Conservation (phyloP, 2,797 vertebrate genomes). For the Cheirogaleus major region DNA sequence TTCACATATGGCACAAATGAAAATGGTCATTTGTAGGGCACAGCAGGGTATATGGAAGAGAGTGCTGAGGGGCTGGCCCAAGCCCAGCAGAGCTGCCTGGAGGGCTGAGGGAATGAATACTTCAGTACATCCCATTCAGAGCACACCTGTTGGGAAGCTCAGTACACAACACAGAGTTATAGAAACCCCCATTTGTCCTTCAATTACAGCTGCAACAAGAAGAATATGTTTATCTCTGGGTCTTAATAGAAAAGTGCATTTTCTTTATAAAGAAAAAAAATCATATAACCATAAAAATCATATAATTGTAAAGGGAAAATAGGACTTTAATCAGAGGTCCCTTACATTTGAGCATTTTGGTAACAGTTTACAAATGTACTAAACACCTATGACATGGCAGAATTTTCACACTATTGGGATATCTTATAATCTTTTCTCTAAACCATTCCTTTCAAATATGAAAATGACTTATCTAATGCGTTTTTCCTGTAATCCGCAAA, state of each 20-base stretch:
- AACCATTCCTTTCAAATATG: neutral
- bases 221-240: neutral
- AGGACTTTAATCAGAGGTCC: neutral
- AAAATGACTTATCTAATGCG: neutral
- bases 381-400: neutral
- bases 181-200: neutral
- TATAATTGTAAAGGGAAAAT: neutral
- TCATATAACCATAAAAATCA: neutral
- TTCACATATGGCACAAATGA: neutral
- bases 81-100: neutral
- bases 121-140: neutral
- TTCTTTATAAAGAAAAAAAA: neutral
- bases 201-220: neutral
- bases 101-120: too few species aligned
- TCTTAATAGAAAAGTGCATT: neutral
- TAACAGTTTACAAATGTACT: too few species aligned
- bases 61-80: neutral
- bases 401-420: neutral
- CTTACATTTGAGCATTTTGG: neutral
- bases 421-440: neutral
- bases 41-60: neutral
- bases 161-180: neutral
- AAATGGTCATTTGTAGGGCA: fast-evolving
- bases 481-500: neutral
- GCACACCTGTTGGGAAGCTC: neutral